Percentiles rank a stretch among this genome's conserved stretches.
Conservation (phyloP, 2,888 invertebrate species). For the Molorchus minor region DNA sequence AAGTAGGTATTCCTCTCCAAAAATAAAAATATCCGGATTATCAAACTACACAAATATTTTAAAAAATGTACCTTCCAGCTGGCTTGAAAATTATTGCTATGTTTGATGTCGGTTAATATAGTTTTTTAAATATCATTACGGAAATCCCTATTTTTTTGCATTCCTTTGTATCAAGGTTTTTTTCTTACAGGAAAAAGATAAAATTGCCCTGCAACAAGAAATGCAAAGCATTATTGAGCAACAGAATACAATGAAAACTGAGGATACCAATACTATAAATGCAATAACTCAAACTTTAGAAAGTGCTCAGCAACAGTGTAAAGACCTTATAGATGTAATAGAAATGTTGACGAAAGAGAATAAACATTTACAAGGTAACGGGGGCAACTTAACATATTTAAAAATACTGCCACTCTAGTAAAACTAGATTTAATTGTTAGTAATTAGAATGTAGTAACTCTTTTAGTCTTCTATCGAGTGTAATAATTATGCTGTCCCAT, state of each 20-base stretch:
- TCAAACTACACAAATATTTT: too few relatives aligned
- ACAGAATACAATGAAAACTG: constrained; percentile 41
- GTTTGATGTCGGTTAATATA: too few relatives aligned
- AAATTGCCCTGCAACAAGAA: constrained; percentile 43
- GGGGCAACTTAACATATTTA: not conserved
- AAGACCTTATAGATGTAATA: constrained; percentile 49
- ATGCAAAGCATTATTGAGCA: constrained; percentile 43
- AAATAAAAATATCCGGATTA: too few relatives aligned
- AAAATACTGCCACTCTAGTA: too few relatives aligned
- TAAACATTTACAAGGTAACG: constrained; percentile 51
- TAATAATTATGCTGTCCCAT: too few relatives aligned
- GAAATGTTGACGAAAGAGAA: constrained; percentile 51
- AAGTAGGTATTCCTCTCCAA: too few relatives aligned
- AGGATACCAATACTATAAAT: constrained; percentile 42
- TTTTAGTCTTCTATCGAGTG: too few relatives aligned
- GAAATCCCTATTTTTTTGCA: constrained; percentile 8
- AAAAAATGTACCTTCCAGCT: too few relatives aligned
- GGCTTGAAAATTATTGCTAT: too few relatives aligned
- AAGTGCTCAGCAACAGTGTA: constrained; percentile 52
- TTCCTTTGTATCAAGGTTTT: not conserved
- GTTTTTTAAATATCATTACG: too few relatives aligned
- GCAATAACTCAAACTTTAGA: constrained; percentile 48
- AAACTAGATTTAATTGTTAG: too few relatives aligned
- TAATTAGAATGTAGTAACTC: too few relatives aligned
- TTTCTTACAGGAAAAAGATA: constrained; percentile 48